Conservation (phyloP, 2,888 invertebrate species). For the Synanthedon myopaeformis region DNA sequence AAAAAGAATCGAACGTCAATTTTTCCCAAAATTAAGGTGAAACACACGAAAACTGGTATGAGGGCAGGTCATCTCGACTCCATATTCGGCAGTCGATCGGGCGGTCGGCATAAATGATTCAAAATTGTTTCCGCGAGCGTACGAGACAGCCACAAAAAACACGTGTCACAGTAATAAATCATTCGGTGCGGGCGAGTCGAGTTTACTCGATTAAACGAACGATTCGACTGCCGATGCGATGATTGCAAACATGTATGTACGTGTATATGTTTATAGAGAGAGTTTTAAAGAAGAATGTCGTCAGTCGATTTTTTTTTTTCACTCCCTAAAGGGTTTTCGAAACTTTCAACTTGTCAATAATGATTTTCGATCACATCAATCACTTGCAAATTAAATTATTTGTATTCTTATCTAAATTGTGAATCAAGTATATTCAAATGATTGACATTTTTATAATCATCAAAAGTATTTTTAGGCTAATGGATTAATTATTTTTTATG, state of each 20-base stretch:
- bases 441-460: too few species aligned
- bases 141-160: slow-evolving; percentile 50
- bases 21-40: slow-evolving; percentile 53
- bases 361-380: background rate
- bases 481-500: too few species aligned
- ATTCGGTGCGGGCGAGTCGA: slow-evolving; percentile 49
- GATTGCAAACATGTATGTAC: slow-evolving; percentile 41
- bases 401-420: too few species aligned
- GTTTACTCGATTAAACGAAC: slow-evolving; percentile 63
- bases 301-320: slow-evolving; percentile 41
- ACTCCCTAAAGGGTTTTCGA: slow-evolving; percentile 11
- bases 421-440: too few species aligned
- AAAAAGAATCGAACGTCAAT: slow-evolving; percentile 27
- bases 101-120: slow-evolving; percentile 64
- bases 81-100: slow-evolving; percentile 44
- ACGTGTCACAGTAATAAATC: slow-evolving; percentile 67
- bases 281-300: slow-evolving; percentile 61
- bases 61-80: slow-evolving; percentile 23
- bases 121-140: slow-evolving; percentile 64
- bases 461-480: too few species aligned
- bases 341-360: background rate
- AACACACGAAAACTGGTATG: slow-evolving; percentile 39
- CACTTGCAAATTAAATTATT: background rate
- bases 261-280: slow-evolving; percentile 49
- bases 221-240: slow-evolving; percentile 58